phyloP scores from a whole-genome alignment of 1,140 invertebrate species.

The Lepidurus couesii region DNA sequence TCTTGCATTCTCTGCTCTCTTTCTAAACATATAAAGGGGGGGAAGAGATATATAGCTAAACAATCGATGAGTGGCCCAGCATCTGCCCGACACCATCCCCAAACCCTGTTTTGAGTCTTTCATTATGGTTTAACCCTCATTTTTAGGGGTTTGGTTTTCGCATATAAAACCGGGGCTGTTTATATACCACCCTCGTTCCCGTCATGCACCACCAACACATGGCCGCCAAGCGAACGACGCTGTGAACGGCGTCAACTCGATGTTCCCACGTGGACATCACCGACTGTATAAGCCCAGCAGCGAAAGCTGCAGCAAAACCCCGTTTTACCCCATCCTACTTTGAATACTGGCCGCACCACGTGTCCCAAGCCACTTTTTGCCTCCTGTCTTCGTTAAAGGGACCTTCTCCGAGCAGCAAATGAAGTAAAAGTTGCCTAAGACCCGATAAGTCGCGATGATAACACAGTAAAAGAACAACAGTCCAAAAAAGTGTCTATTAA shows the following conservation, averaged over 20 bases:
- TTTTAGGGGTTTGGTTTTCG: background rate
- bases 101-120: no score
- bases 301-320: background rate
- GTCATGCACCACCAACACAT: conserved; percentile 21
- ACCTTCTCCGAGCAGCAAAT: background rate
- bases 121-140: background rate
- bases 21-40: no score
- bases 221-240: background rate
- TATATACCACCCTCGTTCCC: background rate
- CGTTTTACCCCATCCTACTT: background rate
- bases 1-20: no score
- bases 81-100: no score
- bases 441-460: no score
- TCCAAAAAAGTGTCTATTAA: no score
- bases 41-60: no score
- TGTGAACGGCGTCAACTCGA: conserved; percentile 7
- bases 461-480: no score
- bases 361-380: background rate
- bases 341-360: conserved; percentile 1
- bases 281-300: background rate
- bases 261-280: conserved; percentile 8
- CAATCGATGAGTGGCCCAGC: no score
- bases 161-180: background rate
- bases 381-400: background rate
- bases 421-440: no score